A percentile compares a stretch with the other conserved stretches of the same genome.
phyloP scores from a whole-genome alignment of 2,797 vertebrate species.

The Lacerta agilis region DNA sequence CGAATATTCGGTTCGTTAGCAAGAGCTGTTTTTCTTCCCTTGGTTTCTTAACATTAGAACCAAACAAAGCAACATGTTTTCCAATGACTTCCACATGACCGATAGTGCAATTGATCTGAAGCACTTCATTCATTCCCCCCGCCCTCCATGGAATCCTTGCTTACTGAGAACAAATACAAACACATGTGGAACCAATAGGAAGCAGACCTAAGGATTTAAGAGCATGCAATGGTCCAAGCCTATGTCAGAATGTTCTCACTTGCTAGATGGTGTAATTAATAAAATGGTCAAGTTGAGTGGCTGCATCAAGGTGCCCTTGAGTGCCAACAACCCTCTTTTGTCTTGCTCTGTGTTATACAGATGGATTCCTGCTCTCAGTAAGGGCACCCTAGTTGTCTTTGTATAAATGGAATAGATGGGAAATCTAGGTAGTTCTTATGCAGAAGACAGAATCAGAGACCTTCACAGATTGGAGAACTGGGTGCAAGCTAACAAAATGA shows the following conservation, averaged over 20 bases:
- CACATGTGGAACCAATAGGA: constrained; percentile 88
- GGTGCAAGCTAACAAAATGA: no score
- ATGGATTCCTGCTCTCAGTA: constrained; percentile 77
- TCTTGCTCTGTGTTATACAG: constrained; percentile 75
- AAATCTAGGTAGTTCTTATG: neutral
- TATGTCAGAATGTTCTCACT: constrained; percentile 80
- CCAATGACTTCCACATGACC: constrained; percentile 81
- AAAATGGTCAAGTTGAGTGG: constrained; percentile 77
- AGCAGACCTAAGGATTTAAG: constrained; percentile 80
- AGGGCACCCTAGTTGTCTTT: constrained; percentile 62
- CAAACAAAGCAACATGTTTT: constrained; percentile 70
- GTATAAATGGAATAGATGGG: constrained; percentile 17
- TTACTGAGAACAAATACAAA: constrained; percentile 84
- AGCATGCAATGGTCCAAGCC: constrained; percentile 74
- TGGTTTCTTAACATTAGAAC: constrained; percentile 44
- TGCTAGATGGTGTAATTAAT: constrained; percentile 85
- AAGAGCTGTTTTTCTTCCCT: neutral
- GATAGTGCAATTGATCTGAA: constrained; percentile 83
- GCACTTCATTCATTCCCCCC: constrained; percentile 80
- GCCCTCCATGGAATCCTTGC: constrained; percentile 76
- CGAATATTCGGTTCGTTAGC: neutral
- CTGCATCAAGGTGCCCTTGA: constrained; percentile 80
- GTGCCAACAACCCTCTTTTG: constrained; percentile 83
- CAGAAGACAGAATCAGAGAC: no score
- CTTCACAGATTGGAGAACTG: no score